These are phyloP conservation scores for Bettongia penicillata DNA, from an alignment of 2,113 vertebrate species.

Conservation along the genomic window DNA sequence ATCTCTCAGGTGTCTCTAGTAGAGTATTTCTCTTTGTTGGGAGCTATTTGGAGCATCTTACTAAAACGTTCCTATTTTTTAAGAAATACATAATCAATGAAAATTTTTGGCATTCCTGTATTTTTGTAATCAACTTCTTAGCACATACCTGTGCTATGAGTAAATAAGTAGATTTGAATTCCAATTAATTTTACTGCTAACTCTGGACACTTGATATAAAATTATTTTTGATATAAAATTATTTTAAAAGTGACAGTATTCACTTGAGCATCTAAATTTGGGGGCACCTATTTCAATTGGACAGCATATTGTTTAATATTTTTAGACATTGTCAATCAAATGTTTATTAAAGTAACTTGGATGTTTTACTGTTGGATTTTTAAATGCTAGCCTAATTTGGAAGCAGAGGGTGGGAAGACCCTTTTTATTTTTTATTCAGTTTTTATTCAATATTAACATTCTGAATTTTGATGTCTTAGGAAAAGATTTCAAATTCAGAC, in stretches of 20 bases:
- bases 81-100: background rate
- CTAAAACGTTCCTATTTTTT: background rate
- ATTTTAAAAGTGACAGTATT: conserved; percentile 26
- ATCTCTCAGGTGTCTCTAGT: background rate
- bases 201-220: background rate
- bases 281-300: background rate
- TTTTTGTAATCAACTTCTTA: background rate
- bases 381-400: background rate
- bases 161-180: conserved; percentile 9
- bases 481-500: conserved; percentile 18
- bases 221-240: conserved; percentile 39
- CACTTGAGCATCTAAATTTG: background rate
- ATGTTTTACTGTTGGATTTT: background rate
- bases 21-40: background rate
- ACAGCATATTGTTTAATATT: conserved; percentile 7
- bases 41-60: conserved; percentile 26
- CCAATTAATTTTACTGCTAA: background rate
- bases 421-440: background rate
- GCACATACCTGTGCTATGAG: background rate
- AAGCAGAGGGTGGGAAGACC: background rate
- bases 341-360: conserved; percentile 25
- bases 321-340: conserved; percentile 8
- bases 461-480: conserved; percentile 6
- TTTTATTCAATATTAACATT: conserved; percentile 37
- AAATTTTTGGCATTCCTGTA: background rate